Evolutionary conservation across 92 coral and sea anemone species (phyloP), one percentile per base, ranked within the genome.

Genomic region (Phymanthus crucifer): DNA sequence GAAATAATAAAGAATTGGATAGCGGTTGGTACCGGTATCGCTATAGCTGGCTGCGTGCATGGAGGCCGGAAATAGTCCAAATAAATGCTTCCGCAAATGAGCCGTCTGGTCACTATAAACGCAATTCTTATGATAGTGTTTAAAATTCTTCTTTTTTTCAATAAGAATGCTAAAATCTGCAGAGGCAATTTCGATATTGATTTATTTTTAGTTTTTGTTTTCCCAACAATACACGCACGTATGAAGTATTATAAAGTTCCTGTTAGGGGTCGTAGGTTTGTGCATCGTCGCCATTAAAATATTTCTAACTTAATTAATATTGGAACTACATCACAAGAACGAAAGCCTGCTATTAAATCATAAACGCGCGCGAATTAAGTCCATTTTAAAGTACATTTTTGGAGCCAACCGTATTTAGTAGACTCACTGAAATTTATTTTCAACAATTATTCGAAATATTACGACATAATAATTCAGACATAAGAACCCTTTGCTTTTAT

Each of bases 21-120:
- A 58, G 46, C 21, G 31, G 52, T 77, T 40, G 37, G 6, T 77
- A 58, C 81, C 47, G 40, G 68, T 61, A 29, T 61, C 35, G 34
- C 35, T 61, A 8, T 61, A 29, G 68, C 13, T 29, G 32, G 34
- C 72, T n/a, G 64, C 81, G 81, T 77, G 81, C 68, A 61, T 70
- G 37, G 1, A 17, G 13, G 38, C 81, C 81, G 81, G 81, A 77
- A 77, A 77, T 77, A 77, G 56, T 21, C 81, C 81, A 64, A 77
- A 77, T 77, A 77, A 61, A 72, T 61, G 81, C 68, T 77, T 77
- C 81, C 81, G 81, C 72, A 36, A 61, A 23, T 18, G n/a, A 21
- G 70, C 80, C 32, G 33, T 35, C 23, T 21, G 6, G 66, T 76
- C 81, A 64, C 65, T 52, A 34, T 69, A 52, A 52, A 77, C 27